Evolutionary conservation across 2,113 vertebrate species (phyloP).

Genomic region (Microtus ochrogaster): DNA sequence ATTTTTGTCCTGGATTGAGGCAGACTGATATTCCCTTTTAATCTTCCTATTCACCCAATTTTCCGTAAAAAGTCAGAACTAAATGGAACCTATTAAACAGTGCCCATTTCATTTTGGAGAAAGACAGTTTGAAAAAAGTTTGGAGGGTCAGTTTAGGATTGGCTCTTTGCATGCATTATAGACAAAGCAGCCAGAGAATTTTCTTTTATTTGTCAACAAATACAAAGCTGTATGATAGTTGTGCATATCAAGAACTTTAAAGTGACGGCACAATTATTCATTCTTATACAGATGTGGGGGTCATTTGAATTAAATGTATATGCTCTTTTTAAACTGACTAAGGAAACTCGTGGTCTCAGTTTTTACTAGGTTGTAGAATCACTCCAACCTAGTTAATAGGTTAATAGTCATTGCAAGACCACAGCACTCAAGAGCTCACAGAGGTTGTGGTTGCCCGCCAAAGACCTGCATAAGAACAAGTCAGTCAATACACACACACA

Average conservation of each 20-base stretch:
- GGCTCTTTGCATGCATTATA: not conserved
- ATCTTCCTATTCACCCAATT: conserved; percentile 46
- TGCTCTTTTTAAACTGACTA: not conserved
- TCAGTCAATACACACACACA: not conserved
- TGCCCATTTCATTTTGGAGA: conserved; percentile 7
- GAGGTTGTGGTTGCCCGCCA: not conserved
- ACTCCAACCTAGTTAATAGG: not conserved
- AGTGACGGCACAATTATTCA: not conserved
- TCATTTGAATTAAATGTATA: not conserved
- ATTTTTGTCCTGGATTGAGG: not conserved
- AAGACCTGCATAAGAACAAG: not conserved
- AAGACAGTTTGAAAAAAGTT: not conserved
- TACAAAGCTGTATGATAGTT: not conserved
- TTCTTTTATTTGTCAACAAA: conserved; percentile 3
- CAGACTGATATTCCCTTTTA: conserved; percentile 57
- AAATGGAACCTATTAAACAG: conserved; percentile 24
- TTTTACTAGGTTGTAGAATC: not conserved
- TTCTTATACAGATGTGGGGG: not conserved
- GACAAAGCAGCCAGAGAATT: not conserved
- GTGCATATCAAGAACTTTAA: not conserved
- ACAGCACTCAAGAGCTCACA: not conserved
- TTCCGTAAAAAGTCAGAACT: conserved; percentile 45
- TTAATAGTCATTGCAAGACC: too few species aligned
- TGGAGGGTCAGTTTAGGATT: not conserved
- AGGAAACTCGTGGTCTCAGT: not conserved